These are phyloP conservation scores for Bhutanitis thaidina DNA, from an alignment of 2,888 invertebrate genomes.

Conservation along the genomic window DNA sequence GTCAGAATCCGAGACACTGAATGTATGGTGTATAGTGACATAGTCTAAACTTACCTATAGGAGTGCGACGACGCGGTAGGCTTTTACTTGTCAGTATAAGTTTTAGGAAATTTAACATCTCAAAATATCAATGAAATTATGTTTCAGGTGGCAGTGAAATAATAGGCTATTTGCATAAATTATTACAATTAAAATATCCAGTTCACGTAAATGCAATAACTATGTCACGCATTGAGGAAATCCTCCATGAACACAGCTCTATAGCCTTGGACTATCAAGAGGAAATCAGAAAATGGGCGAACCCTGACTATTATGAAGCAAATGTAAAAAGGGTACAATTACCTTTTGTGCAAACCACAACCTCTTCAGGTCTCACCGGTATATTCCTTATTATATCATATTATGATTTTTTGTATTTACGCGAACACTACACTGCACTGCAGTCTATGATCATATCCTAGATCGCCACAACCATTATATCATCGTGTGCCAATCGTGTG, in stretches of 20 bases:
- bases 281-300: constrained; percentile 90
- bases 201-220: constrained; percentile 94
- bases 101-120: no score
- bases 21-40: no score
- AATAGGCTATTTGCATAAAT: constrained; percentile 89
- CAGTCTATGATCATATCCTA: no score
- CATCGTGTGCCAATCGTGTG: no score
- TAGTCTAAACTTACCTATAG: no score
- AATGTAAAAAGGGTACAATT: constrained; percentile 92
- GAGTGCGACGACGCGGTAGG: no score
- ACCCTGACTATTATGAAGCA: constrained; percentile 88
- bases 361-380: constrained; percentile 83
- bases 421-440: no score
- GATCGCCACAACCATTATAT: no score
- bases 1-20: no score
- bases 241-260: constrained; percentile 89
- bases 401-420: no score
- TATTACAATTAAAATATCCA: constrained; percentile 95
- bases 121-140: not conserved
- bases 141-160: constrained; percentile 87
- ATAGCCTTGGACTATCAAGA: constrained; percentile 89
- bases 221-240: constrained; percentile 91
- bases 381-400: not conserved
- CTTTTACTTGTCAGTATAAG: no score
- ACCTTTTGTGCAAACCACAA: constrained; percentile 85